A percentile compares a stretch with the other conserved stretches of the same genome.
Evolutionary conservation across 2,113 vertebrate genomes (phyloP).

Genomic region (Apteryx mantelli): DNA sequence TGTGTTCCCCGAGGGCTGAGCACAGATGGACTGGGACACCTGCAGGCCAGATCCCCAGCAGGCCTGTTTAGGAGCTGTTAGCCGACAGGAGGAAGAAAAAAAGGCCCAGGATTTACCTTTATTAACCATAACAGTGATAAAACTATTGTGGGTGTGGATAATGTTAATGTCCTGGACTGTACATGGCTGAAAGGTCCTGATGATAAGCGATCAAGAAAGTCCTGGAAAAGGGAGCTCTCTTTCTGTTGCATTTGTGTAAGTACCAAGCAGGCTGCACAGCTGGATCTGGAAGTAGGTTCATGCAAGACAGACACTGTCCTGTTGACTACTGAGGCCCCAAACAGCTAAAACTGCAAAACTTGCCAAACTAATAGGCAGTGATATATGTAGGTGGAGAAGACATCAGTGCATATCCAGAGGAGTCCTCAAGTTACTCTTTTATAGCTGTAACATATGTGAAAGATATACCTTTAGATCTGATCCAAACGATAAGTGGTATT

Average conservation of each 20-base stretch:
- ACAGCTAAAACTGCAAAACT: not conserved
- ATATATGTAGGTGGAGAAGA: not conserved
- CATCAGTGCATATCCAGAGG: not conserved
- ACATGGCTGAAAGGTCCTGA: not conserved
- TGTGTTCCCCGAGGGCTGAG: not conserved
- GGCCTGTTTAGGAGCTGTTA: not conserved
- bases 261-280: no score
- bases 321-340: not conserved
- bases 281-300: no score
- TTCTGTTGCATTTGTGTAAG: no score
- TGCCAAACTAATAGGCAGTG: not conserved
- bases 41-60: not conserved
- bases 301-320: not conserved
- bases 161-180: not conserved
- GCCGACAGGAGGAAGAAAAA: not conserved
- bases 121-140: no score
- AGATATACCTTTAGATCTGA: not conserved
- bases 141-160: no score
- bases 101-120: not conserved
- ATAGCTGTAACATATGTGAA: not conserved
- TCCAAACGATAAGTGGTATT: not conserved
- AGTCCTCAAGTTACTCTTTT: not conserved
- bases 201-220: not conserved
- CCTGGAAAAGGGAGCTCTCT: no score
- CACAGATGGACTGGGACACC: not conserved